Evolutionary conservation across 2,113 vertebrate species (phyloP).

Genomic region (Leptodactylus fuscus): DNA sequence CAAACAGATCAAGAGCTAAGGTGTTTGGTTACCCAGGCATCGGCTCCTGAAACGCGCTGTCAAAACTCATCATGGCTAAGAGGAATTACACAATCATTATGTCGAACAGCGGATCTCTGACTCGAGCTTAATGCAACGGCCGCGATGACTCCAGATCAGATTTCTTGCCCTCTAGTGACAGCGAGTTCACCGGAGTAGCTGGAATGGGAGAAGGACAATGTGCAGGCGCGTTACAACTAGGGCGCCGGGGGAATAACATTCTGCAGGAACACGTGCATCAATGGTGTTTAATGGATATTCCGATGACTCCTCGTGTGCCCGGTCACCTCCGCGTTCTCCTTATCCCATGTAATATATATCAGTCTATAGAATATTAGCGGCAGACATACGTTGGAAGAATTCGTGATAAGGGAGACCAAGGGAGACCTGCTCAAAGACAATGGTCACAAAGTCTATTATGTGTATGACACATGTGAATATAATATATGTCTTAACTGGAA

Average conservation of each 20-base stretch:
- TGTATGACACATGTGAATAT: background rate
- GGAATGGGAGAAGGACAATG: constrained; percentile 23
- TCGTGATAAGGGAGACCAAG: background rate
- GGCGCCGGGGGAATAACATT: background rate
- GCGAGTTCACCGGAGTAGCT: constrained; percentile 37
- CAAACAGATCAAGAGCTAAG: constrained; percentile 58
- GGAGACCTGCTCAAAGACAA: background rate
- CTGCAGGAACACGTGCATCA: constrained; percentile 2
- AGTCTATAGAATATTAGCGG: background rate
- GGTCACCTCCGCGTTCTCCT: background rate
- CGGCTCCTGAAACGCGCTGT: constrained; percentile 55
- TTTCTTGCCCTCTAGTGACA: constrained; percentile 48
- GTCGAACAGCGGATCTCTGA: constrained; percentile 52
- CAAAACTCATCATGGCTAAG: constrained; percentile 59
- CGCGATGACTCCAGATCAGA: constrained; percentile 50
- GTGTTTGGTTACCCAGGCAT: constrained; percentile 59
- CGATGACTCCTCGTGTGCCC: background rate
- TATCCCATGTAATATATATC: background rate
- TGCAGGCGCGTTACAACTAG: constrained; percentile 25
- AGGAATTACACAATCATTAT: constrained; percentile 62
- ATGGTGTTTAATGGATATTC: constrained; percentile 21
- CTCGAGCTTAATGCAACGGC: constrained; percentile 53
- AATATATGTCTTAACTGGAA: background rate
- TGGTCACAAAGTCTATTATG: background rate
- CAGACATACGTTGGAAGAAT: background rate